Evolutionary conservation across 1,140 invertebrate genomes (phyloP).

Genomic region (Drosophila insularis): DNA sequence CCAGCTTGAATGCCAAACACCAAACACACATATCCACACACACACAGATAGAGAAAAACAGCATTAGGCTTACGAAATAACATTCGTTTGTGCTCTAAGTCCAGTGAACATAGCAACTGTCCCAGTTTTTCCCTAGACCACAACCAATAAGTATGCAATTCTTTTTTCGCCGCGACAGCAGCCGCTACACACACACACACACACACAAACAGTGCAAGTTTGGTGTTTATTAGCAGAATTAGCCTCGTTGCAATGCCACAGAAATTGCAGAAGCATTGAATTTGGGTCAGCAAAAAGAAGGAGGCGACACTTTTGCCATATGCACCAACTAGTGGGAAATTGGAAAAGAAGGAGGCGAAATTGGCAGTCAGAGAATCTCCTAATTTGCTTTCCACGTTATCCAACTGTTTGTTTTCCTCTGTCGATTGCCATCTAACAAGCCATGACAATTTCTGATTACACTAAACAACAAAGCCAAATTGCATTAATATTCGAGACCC

Average conservation of each 20-base stretch:
- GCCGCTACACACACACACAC: slow-evolving; percentile 13
- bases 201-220: slow-evolving; percentile 46
- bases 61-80: slow-evolving; percentile 44
- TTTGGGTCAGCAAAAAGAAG: slow-evolving; percentile 37
- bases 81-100: slow-evolving; percentile 9
- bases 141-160: slow-evolving; percentile 61
- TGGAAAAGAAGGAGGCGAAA: not conserved
- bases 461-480: slow-evolving; percentile 37
- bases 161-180: slow-evolving; percentile 51
- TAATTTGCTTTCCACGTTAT: slow-evolving; percentile 71
- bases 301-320: not conserved
- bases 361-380: slow-evolving; percentile 58
- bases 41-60: slow-evolving; percentile 11
- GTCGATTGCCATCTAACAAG: slow-evolving; percentile 35
- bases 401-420: slow-evolving; percentile 38
- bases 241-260: slow-evolving; percentile 60
- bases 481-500: too few species aligned
- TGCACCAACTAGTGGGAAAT: not conserved
- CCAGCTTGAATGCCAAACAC: slow-evolving; percentile 52
- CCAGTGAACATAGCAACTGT: slow-evolving; percentile 25
- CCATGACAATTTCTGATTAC: slow-evolving; percentile 49
- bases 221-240: slow-evolving; percentile 79
- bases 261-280: slow-evolving; percentile 58
- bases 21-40: slow-evolving; percentile 11
- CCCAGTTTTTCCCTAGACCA: not conserved